Evolutionary conservation across 1,140 invertebrate genomes (phyloP).

Genomic region (Druon quercuslanigerum): DNA sequence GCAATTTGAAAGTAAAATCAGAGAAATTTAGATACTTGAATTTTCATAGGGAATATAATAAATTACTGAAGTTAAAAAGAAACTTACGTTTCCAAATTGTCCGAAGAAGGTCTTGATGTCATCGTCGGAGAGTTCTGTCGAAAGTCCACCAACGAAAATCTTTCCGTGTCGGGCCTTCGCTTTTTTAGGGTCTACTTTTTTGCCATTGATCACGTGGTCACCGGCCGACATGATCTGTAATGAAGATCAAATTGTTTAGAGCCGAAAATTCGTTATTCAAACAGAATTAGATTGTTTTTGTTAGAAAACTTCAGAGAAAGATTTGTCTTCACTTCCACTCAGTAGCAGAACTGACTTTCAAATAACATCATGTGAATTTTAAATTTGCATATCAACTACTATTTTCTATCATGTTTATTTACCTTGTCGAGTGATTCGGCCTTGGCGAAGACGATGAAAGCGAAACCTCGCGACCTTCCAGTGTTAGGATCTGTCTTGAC

Average conservation of each 20-base stretch:
- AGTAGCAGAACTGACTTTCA: conserved; percentile 73
- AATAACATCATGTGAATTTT: conserved; percentile 55
- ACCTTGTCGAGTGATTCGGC: conserved; percentile 94
- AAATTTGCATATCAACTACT: neutral
- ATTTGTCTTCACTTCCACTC: conserved; percentile 67
- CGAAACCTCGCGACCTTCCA: conserved; percentile 92
- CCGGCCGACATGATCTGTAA: conserved; percentile 83
- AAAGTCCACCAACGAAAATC: conserved; percentile 95
- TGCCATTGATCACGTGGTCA: conserved; percentile 94
- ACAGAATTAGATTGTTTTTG: neutral
- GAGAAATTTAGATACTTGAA: neutral
- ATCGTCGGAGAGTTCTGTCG: conserved; percentile 92
- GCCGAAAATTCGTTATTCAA: neutral
- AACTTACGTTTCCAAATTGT: conserved; percentile 91
- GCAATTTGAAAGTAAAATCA: conserved; percentile 81
- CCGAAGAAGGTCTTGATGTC: conserved; percentile 94
- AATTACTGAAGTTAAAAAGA: neutral
- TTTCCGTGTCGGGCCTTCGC: conserved; percentile 95
- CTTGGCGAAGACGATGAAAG: conserved; percentile 94
- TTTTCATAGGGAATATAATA: no score
- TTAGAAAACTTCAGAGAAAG: conserved; percentile 40
- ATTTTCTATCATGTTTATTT: neutral
- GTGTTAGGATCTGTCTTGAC: conserved; percentile 95
- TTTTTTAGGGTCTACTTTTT: conserved; percentile 96
- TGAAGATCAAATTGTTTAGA: conserved; percentile 1